phyloP scores from a whole-genome alignment of 2,888 invertebrate species.

The Chouioia cunea region DNA sequence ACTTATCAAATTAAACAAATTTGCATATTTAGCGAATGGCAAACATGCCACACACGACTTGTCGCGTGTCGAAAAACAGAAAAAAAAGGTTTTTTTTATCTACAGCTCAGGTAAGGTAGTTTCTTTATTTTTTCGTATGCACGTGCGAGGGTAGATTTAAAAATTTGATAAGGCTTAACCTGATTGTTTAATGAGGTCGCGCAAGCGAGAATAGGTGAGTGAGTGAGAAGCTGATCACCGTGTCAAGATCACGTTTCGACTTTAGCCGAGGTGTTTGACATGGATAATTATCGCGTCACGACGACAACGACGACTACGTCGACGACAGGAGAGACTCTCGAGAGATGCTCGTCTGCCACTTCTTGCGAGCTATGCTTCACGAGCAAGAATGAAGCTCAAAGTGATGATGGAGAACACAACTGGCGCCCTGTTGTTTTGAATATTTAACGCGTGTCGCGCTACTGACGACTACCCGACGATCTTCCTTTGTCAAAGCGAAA shows the following conservation, averaged over 20 bases:
- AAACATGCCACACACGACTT: not conserved
- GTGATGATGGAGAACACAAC: not conserved
- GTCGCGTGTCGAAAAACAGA: conserved; percentile 7
- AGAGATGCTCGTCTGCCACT: conserved; percentile 36
- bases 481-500: no score
- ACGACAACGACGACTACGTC: no score
- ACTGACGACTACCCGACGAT: no score
- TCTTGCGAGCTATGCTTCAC: conserved; percentile 10
- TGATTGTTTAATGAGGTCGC: conserved; percentile 55
- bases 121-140: conserved; percentile 5
- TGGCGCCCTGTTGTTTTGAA: conserved; percentile 28
- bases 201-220: not conserved
- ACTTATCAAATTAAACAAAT: not conserved
- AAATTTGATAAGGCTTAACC: conserved; percentile 47
- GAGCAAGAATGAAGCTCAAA: no score
- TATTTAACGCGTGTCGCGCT: conserved; percentile 30
- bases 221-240: conserved; percentile 47
- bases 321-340: conserved; percentile 7
- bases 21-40: not conserved
- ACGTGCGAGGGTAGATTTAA: conserved; percentile 5
- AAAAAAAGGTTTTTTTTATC: not conserved
- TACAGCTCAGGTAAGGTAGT: conserved; percentile 1
- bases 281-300: conserved; percentile 40
- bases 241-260: conserved; percentile 51
- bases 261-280: conserved; percentile 45